Evolutionary conservation across 2,888 invertebrate genomes (phyloP).

Genomic region (Polymixis flavicincta): DNA sequence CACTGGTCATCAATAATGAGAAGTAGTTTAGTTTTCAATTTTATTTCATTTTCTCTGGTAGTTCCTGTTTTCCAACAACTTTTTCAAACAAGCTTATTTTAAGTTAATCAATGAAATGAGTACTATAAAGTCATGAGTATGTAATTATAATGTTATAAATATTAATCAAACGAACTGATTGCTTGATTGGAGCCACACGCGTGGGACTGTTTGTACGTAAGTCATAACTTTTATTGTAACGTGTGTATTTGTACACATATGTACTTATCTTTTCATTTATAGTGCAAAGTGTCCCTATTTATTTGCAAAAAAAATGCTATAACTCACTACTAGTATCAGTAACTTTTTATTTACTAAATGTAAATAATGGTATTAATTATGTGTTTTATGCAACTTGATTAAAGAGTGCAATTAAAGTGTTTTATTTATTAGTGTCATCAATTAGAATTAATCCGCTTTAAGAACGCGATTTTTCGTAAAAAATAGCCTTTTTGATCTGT

Average conservation of each 20-base stretch:
- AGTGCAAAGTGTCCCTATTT: background rate
- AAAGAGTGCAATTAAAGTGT: constrained; percentile 22
- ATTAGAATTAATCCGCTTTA: constrained; percentile 10
- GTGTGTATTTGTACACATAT: constrained; percentile 45
- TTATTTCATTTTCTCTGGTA: background rate
- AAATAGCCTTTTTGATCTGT: background rate
- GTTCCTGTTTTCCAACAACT: background rate
- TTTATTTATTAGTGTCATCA: constrained; percentile 8
- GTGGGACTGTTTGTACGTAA: constrained; percentile 36
- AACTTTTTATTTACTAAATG: constrained; percentile 25
- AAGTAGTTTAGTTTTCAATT: background rate
- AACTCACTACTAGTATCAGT: background rate
- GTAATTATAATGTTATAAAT: constrained; percentile 41
- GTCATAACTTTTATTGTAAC: constrained; percentile 44
- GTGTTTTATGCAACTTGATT: constrained; percentile 45
- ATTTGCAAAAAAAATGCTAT: constrained; percentile 7
- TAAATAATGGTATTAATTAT: constrained; percentile 16
- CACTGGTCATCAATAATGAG: background rate
- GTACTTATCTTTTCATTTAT: constrained; percentile 39
- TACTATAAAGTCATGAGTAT: constrained; percentile 34
- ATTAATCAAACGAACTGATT: constrained; percentile 42
- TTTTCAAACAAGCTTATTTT: constrained; percentile 20
- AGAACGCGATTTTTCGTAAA: background rate
- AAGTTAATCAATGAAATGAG: constrained; percentile 39
- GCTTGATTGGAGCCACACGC: constrained; percentile 33